Evolutionary conservation across 2,888 invertebrate genomes (phyloP).

Genomic region (Dicyrtomina minuta): DNA sequence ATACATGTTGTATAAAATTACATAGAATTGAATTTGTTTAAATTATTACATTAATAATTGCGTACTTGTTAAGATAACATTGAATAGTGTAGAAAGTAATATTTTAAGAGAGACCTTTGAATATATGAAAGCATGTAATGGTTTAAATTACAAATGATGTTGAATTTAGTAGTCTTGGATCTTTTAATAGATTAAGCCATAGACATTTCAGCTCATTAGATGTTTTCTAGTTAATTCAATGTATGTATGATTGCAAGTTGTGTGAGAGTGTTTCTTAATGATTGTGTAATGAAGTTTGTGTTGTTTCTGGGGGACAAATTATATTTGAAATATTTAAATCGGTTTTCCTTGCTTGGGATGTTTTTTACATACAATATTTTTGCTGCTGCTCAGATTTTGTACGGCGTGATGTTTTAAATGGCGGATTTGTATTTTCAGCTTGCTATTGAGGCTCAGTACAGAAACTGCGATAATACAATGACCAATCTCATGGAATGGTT

Average conservation of each 20-base stretch:
- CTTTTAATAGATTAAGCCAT: neutral
- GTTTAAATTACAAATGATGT: slow-evolving; percentile 1
- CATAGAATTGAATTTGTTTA: neutral
- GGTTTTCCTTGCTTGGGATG: slow-evolving; percentile 17
- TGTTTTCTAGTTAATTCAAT: neutral
- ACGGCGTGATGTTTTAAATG: slow-evolving; percentile 2
- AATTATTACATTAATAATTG: neutral
- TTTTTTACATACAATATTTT: neutral
- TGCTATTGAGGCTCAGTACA: slow-evolving; percentile 93
- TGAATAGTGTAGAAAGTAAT: too few relatives aligned
- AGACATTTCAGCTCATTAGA: neutral
- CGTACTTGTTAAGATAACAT: too few relatives aligned
- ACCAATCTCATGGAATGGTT: slow-evolving; percentile 85
- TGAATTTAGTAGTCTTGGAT: neutral
- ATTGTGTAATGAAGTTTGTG: neutral
- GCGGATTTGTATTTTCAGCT: slow-evolving; percentile 65
- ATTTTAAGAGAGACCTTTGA: too few relatives aligned
- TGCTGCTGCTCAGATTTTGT: neutral
- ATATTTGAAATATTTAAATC: neutral
- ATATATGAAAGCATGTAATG: slow-evolving; percentile 2
- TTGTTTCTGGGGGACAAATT: neutral
- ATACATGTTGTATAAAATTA: neutral
- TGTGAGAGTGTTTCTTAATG: neutral
- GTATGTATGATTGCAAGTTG: neutral
- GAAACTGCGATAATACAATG: slow-evolving; percentile 82